These are phyloP conservation scores for Alouatta caraya DNA, from an alignment of 2,797 vertebrate genomes.

Conservation along the genomic window DNA sequence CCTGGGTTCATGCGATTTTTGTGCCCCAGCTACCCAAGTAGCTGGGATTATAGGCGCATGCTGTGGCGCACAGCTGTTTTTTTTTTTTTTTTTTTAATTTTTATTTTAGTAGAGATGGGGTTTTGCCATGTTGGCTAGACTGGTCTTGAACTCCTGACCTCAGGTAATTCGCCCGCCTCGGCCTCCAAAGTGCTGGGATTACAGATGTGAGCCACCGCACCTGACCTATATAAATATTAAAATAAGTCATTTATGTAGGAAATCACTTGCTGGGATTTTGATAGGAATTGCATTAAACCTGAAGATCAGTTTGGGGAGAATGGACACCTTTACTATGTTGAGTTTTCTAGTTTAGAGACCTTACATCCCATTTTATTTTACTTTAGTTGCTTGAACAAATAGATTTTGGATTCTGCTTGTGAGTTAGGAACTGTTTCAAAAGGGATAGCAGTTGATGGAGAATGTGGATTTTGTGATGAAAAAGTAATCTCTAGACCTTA, in stretches of 20 bases:
- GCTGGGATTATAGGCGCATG: too few relatives aligned
- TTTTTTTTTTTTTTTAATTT: neutral
- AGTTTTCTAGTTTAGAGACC: neutral
- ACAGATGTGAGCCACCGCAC: neutral
- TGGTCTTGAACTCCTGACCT: neutral
- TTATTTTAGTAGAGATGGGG: neutral
- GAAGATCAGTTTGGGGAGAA: neutral
- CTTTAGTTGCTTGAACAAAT: neutral
- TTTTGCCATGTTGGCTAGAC: neutral
- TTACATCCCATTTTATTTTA: neutral
- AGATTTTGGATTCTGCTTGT: conserved; percentile 5
- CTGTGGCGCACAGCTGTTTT: too few relatives aligned
- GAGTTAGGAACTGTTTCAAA: conserved; percentile 30
- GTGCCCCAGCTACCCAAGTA: too few relatives aligned
- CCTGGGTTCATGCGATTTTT: too few relatives aligned
- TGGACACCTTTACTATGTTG: neutral
- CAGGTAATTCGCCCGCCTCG: neutral
- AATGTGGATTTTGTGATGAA: neutral
- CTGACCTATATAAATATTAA: neutral
- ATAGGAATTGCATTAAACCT: conserved; percentile 1
- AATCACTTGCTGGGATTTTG: neutral
- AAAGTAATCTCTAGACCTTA: neutral
- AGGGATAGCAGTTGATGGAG: neutral
- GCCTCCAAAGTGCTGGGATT: neutral
- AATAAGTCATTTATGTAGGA: neutral